A percentile compares a stretch with the other conserved stretches of the same genome.
phyloP scores from a whole-genome alignment of 2,888 invertebrate species.

The Drosophila parthenogenetica region DNA sequence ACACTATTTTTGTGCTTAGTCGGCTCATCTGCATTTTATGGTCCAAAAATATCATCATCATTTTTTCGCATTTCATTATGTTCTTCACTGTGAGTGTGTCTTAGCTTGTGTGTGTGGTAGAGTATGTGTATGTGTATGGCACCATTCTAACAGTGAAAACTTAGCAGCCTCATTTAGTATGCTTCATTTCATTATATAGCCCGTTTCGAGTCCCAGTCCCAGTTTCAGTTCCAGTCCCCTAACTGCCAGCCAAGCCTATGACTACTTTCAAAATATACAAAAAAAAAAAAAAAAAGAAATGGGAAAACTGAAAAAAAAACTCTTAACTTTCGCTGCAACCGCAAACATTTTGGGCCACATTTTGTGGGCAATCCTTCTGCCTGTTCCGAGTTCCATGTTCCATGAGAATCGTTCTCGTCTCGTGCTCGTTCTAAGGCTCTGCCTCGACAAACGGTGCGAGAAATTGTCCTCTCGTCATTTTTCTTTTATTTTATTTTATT shows the following conservation, averaged over 20 bases:
- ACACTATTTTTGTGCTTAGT: constrained; percentile 81
- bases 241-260: constrained; percentile 46
- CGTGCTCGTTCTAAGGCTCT: constrained; percentile 14
- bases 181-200: constrained; percentile 76
- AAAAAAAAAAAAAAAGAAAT: constrained; percentile 9
- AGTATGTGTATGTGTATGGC: constrained; percentile 32
- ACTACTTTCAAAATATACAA: constrained; percentile 54
- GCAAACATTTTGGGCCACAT: constrained; percentile 76
- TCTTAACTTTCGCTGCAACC: constrained; percentile 80
- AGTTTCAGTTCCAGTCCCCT: constrained; percentile 15
- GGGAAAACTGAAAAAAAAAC: constrained; percentile 16
- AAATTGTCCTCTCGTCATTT: constrained; percentile 73
- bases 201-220: constrained; percentile 29
- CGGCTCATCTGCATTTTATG: constrained; percentile 83
- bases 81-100: constrained; percentile 43
- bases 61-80: constrained; percentile 81
- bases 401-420: constrained; percentile 1
- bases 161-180: constrained; percentile 81
- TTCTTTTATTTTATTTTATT: constrained; percentile 21
- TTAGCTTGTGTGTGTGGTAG: constrained; percentile 11
- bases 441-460: constrained; percentile 74
- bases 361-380: constrained; percentile 79
- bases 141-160: constrained; percentile 55
- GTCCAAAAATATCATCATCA: constrained; percentile 80
- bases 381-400: constrained; percentile 25